Evolutionary conservation across 2,113 vertebrate genomes (phyloP).

Genomic region (Furnarius figulus): DNA sequence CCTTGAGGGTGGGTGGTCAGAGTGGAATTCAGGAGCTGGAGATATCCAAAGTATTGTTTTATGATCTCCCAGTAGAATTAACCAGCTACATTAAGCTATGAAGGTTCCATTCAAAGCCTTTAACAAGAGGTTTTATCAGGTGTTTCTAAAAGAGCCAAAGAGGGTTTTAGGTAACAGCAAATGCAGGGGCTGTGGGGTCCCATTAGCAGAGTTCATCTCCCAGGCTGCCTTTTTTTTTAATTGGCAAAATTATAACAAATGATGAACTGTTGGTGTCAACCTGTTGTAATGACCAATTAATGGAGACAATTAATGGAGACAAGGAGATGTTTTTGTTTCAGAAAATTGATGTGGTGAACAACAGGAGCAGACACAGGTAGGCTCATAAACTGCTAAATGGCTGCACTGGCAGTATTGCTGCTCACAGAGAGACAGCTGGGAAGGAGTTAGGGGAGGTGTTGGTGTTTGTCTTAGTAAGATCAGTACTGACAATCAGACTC

Average conservation of each 20-base stretch:
- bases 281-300: conserved; percentile 10
- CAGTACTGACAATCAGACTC: background rate
- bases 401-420: background rate
- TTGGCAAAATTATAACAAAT: conserved; percentile 2
- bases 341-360: conserved; percentile 11
- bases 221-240: background rate
- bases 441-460: background rate
- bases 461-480: background rate
- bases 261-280: background rate
- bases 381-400: background rate
- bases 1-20: background rate
- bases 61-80: background rate
- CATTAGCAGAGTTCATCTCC: background rate
- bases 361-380: background rate
- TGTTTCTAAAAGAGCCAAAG: background rate
- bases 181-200: background rate
- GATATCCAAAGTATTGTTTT: background rate
- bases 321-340: conserved; percentile 7
- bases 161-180: background rate
- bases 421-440: conserved; percentile 22
- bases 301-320: conserved; percentile 22
- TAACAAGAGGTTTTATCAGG: background rate
- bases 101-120: background rate
- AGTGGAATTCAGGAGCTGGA: background rate
- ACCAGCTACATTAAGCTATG: background rate